Conservation (phyloP, 2,888 invertebrate species). For the Alentia gelatinosa region DNA sequence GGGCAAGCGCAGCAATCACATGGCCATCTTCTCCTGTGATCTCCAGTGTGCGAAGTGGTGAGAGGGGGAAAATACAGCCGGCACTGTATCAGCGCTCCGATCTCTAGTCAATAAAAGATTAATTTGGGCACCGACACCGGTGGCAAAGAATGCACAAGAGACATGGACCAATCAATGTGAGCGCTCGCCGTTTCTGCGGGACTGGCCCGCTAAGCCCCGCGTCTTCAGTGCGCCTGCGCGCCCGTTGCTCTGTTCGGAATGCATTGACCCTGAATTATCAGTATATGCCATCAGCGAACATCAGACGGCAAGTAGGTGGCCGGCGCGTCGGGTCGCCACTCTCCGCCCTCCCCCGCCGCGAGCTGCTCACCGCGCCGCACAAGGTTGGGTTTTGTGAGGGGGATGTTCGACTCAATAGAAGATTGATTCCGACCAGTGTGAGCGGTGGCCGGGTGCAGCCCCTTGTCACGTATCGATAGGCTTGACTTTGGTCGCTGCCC, state of each 20-base stretch:
- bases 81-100: not conserved
- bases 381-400: constrained; percentile 6
- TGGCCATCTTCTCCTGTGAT: not conserved
- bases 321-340: not conserved
- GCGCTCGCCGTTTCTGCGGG: not conserved
- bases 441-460: not conserved
- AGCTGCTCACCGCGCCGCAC: not conserved
- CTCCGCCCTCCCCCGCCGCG: not conserved
- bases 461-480: not conserved
- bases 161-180: constrained; percentile 33
- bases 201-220: not conserved
- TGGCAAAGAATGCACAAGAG: constrained; percentile 24
- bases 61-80: not conserved
- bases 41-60: not conserved
- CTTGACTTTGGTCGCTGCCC: not conserved
- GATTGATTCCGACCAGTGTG: not conserved
- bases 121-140: constrained; percentile 36
- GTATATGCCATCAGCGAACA: constrained; percentile 35
- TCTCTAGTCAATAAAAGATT: constrained; percentile 45
- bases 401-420: not conserved
- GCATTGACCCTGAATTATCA: constrained; percentile 43
- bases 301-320: not conserved
- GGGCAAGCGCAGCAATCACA: not conserved
- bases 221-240: constrained; percentile 2
- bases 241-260: not conserved